phyloP scores from a whole-genome alignment of 2,113 vertebrate species.

The Neodontobutis hainanensis region DNA sequence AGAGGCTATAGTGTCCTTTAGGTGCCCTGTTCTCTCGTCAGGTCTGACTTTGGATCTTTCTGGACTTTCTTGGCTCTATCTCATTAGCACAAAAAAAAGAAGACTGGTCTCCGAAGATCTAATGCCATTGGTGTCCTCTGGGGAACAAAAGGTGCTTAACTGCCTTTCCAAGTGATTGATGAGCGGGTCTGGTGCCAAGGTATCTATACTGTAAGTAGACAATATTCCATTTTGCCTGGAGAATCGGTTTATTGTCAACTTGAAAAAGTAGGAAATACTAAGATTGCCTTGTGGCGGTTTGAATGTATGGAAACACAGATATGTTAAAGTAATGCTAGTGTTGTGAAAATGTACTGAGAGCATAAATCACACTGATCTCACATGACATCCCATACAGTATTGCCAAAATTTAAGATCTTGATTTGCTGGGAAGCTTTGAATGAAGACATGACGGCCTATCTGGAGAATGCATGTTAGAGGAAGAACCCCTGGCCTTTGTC shows the following conservation, averaged over 20 bases:
- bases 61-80: too few relatives aligned
- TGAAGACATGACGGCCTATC: too few relatives aligned
- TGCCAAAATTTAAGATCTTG: too few relatives aligned
- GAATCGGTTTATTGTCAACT: conserved; percentile 49
- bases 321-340: conserved; percentile 45
- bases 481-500: too few relatives aligned
- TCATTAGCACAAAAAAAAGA: background rate
- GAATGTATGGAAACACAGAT: conserved; percentile 22
- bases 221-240: conserved; percentile 24
- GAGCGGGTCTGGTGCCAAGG: conserved; percentile 30
- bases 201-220: conserved; percentile 35
- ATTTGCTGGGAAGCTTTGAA: too few relatives aligned
- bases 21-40: too few relatives aligned
- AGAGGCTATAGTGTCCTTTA: too few relatives aligned
- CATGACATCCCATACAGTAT: too few relatives aligned
- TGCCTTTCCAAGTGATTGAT: conserved; percentile 55
- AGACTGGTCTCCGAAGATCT: conserved; percentile 21
- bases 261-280: conserved; percentile 18
- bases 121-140: conserved; percentile 34
- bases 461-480: too few relatives aligned
- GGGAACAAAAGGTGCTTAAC: conserved; percentile 55
- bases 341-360: conserved; percentile 8
- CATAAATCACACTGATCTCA: conserved; percentile 38
- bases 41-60: too few relatives aligned
- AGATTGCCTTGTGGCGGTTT: conserved; percentile 19